Base-by-base conservation (phyloP, 2,888 invertebrate genomes). In the Aspidiotus destructor region DNA sequence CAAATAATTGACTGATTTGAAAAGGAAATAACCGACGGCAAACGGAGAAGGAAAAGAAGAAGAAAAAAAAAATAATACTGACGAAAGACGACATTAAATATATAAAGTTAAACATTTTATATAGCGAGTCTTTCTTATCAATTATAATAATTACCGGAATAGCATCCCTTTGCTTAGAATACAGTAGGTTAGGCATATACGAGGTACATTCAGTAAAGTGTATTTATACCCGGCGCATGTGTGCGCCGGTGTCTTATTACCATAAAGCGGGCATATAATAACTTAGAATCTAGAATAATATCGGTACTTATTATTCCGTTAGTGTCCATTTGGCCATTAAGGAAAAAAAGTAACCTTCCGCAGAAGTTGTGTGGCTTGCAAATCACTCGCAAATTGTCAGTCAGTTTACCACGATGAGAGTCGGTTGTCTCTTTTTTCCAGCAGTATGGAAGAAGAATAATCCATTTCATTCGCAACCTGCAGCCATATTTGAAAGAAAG, bases 131-230 rank as follows among this genome's bases (percentile, higher is more conserved):
- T 57, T 67, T 67, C 67, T 67, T 67, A 58, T 57, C 67, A 67
- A 67, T 67, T 67, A 67, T 67, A 60, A 67, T 67, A 67, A 67
- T 67, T 67, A 67, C 67, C 67, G 67, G 67, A 67, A 67, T 67
- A 40, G 60, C 58, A n/a, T 40, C 44, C 58, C 67, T 60, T n/a
- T 61, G 16, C 55, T 54, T 54, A 9, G 58, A 28, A 58, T 28
- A 48, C 48, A 13, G 13, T 55, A 10, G 17, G 55, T n/a, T n/a
- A 52, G 11, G 52, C 52, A 52, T n/a, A 52, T 52, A 52, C 28
- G 28, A 28, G 28, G 28, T 28, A 28, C 28, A 28, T 28, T 28
- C 28, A 28, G 28, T 28, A 28, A 28, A 28, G 28, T 28, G 28
- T 28, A 28, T 28, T 28, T 28, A 48, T 48, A 48, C 55, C 9